phyloP scores from a whole-genome alignment of 2,888 invertebrate genomes.

The Drosophila quinaria region DNA sequence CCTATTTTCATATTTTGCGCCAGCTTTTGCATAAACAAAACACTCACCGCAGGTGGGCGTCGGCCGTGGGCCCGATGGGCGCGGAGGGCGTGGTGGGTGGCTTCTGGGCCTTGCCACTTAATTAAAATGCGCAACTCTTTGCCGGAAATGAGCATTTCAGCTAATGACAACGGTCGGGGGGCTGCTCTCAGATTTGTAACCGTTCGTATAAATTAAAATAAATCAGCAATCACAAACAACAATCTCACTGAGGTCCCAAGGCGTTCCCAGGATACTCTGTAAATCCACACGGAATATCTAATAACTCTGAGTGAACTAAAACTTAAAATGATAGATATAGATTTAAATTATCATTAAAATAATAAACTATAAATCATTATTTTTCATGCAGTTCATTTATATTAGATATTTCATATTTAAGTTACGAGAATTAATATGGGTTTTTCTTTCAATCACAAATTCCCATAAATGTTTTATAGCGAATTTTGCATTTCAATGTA shows the following conservation, averaged over 20 bases:
- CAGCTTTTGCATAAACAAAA: slow-evolving; percentile 69
- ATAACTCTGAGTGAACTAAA: not conserved
- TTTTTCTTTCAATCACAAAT: not conserved
- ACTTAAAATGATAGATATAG: not conserved
- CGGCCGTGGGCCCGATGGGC: not conserved
- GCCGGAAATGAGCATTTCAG: slow-evolving; percentile 77
- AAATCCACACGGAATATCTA: not conserved
- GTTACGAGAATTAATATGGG: not conserved
- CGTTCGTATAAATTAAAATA: slow-evolving; percentile 57
- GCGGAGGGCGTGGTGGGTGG: not conserved
- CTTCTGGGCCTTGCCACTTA: slow-evolving; percentile 54
- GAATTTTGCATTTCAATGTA: slow-evolving; percentile 2
- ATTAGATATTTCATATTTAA: not conserved
- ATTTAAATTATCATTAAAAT: not conserved
- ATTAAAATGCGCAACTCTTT: slow-evolving; percentile 79
- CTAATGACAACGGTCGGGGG: slow-evolving; percentile 68
- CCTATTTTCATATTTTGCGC: slow-evolving; percentile 72
- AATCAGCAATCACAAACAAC: slow-evolving; percentile 44
- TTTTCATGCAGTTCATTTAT: too few species aligned
- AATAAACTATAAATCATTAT: not conserved
- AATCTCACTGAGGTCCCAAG: not conserved
- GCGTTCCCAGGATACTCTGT: slow-evolving; percentile 13
- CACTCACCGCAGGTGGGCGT: slow-evolving; percentile 59
- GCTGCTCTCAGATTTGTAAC: slow-evolving; percentile 43
- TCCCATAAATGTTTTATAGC: not conserved